Conservation (phyloP, 2,797 vertebrate species). For the Sebastes melanostomus region DNA sequence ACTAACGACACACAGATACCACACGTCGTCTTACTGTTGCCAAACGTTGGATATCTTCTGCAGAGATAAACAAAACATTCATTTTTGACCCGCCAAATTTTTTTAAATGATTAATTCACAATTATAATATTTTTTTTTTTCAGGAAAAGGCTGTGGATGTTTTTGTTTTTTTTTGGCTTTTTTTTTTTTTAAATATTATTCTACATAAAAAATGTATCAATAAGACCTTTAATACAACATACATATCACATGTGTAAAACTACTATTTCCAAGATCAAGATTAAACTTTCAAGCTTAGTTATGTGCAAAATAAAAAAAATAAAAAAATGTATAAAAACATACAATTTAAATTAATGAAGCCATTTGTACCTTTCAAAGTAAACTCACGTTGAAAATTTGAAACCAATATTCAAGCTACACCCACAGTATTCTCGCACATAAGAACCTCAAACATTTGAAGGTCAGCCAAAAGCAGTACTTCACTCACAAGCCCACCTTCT, state of each 20-base stretch:
- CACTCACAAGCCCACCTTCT: neutral
- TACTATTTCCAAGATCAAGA: neutral
- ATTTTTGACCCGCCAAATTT: too few species aligned
- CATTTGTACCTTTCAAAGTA: neutral
- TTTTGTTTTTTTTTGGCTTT: too few species aligned
- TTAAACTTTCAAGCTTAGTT: neutral
- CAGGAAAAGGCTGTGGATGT: too few species aligned
- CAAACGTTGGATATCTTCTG: fast-evolving
- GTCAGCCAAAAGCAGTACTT: neutral
- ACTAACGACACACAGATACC: neutral
- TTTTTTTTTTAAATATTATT: neutral
- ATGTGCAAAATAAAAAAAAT: neutral
- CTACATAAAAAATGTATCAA: fast-evolving
- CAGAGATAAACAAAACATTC: too few species aligned
- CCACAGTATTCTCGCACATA: neutral
- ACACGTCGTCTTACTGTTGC: too few species aligned
- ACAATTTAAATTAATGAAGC: neutral
- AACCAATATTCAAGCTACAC: neutral
- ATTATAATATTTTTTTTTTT: too few species aligned
- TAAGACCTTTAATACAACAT: neutral
- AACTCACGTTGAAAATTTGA: neutral
- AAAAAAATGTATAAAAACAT: neutral
- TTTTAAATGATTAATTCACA: too few species aligned
- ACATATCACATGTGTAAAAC: neutral
- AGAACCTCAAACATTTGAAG: neutral